Percentiles rank a stretch among this genome's conserved stretches.
These are phyloP conservation scores for Phylloscopus whistleri DNA, from an alignment of 2,113 vertebrate species.

Conservation along the genomic window DNA sequence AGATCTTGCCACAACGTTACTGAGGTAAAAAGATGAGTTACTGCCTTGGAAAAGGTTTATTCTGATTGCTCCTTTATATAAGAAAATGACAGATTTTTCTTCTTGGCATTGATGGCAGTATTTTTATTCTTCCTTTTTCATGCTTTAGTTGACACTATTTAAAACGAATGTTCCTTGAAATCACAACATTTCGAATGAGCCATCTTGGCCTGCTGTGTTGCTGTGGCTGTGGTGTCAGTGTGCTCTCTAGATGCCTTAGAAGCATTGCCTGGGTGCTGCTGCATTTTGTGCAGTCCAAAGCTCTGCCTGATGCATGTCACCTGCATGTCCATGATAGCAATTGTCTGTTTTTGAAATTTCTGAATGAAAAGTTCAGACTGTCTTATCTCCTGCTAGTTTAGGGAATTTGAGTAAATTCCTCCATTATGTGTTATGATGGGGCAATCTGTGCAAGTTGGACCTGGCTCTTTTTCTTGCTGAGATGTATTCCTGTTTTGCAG, in stretches of 20 bases:
- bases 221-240: background rate
- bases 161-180: background rate
- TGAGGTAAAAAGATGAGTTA: conserved; percentile 78
- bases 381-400: background rate
- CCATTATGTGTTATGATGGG: background rate
- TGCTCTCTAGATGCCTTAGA: background rate
- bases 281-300: background rate
- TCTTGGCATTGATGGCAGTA: background rate
- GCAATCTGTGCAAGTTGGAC: background rate
- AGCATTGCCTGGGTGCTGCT: background rate
- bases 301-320: background rate
- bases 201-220: background rate
- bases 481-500: conserved; percentile 56
- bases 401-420: background rate
- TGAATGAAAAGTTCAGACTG: background rate
- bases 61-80: background rate
- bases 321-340: background rate
- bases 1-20: conserved; percentile 88
- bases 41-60: background rate
- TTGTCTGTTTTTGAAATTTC: background rate
- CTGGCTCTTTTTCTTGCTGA: background rate
- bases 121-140: background rate
- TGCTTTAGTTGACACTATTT: background rate
- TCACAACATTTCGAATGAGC: background rate
- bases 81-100: background rate